phyloP scores from a whole-genome alignment of 1,140 invertebrate species.

The Cyphomyrmex costatus region DNA sequence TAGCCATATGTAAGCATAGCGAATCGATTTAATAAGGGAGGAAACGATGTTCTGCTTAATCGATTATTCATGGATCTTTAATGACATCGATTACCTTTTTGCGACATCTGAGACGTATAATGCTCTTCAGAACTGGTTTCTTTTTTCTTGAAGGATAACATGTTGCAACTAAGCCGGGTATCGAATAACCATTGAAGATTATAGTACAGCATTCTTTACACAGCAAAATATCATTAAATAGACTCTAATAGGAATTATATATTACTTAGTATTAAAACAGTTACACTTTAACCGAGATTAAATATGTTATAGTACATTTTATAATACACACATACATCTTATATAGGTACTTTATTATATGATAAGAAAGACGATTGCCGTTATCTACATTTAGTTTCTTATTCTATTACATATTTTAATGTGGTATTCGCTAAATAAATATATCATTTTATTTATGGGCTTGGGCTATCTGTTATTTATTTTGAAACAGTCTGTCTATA shows the following conservation, averaged over 20 bases:
- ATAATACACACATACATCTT: not conserved
- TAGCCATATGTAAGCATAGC: conserved; percentile 35
- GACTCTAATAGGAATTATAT: not conserved
- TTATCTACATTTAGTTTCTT: not conserved
- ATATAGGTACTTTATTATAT: not conserved
- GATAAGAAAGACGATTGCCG: not conserved
- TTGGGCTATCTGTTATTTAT: not conserved
- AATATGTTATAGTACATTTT: not conserved
- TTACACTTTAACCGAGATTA: not conserved
- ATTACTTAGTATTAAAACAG: not conserved
- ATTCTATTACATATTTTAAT: not conserved
- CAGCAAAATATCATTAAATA: conserved; percentile 24
- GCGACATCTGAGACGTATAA: conserved; percentile 15
- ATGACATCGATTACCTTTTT: conserved; percentile 50
- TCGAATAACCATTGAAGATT: conserved; percentile 39
- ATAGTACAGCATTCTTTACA: conserved; percentile 4
- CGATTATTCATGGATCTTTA: conserved; percentile 64
- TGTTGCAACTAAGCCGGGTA: conserved; percentile 18
- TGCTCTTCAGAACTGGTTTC: conserved; percentile 37
- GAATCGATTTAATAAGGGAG: conserved; percentile 57
- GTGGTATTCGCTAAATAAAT: not conserved
- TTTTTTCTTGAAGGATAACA: conserved; percentile 37
- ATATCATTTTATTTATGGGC: not conserved
- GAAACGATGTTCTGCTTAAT: conserved; percentile 53
- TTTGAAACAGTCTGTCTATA: not conserved